phyloP scores from a whole-genome alignment of 2,888 invertebrate genomes.

The Aphidius colemani region DNA sequence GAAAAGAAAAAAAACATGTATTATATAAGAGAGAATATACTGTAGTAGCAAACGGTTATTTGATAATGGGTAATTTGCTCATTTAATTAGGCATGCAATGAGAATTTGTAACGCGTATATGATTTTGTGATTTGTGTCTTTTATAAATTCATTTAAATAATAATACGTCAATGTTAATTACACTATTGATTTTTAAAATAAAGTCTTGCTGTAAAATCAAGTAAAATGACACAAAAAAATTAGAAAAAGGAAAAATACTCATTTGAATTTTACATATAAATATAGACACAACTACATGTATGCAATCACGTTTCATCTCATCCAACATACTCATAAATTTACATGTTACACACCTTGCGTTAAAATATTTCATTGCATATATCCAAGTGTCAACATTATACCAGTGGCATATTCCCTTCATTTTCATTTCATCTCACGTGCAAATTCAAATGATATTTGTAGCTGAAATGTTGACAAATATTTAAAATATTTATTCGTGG shows the following conservation, averaged over 20 bases:
- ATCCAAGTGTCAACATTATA: constrained; percentile 4
- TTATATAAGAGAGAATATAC: constrained; percentile 28
- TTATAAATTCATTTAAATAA: not conserved
- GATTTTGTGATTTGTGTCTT: constrained; percentile 7
- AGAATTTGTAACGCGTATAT: constrained; percentile 25
- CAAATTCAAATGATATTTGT: not conserved
- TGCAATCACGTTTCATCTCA: constrained; percentile 15
- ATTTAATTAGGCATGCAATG: constrained; percentile 54
- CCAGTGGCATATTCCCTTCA: not conserved
- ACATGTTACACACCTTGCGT: constrained; percentile 28
- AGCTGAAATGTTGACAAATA: constrained; percentile 3
- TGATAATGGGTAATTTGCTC: constrained; percentile 50
- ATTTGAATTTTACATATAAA: not conserved
- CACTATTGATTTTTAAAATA: no score
- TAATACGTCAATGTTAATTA: no score
- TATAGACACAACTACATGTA: constrained; percentile 13
- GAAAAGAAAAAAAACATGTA: constrained; percentile 23
- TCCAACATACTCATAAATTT: constrained; percentile 22
- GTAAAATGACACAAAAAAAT: no score
- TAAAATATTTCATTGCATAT: constrained; percentile 12
- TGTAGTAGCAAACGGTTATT: constrained; percentile 46
- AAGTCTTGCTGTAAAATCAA: no score
- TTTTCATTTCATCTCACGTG: not conserved
- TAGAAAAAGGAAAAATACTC: no score
- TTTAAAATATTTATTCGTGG: not conserved